Conservation (phyloP, 2,888 invertebrate species). For the Drosophila pegasa region DNA sequence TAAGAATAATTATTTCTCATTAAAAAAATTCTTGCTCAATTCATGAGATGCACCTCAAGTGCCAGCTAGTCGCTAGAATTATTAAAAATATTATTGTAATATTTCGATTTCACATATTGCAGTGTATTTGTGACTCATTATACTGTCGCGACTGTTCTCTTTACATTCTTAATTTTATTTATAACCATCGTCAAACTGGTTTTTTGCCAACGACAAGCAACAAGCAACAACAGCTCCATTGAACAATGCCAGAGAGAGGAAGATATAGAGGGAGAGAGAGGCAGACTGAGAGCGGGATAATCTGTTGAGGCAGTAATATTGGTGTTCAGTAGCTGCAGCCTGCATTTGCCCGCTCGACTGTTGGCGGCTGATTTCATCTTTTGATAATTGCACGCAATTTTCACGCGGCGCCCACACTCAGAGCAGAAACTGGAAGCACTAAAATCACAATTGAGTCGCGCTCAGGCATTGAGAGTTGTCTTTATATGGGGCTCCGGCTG, state of each 20-base stretch:
- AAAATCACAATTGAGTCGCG: slow-evolving; percentile 43
- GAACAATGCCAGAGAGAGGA: slow-evolving; percentile 15
- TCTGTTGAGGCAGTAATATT: background rate
- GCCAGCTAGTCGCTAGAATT: background rate
- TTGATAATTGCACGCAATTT: slow-evolving; percentile 76
- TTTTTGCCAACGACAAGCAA: slow-evolving; percentile 44
- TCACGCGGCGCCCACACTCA: slow-evolving; percentile 68
- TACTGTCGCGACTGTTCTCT: slow-evolving; percentile 4
- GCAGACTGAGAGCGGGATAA: background rate
- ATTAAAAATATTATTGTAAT: background rate
- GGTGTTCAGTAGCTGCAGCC: slow-evolving; percentile 39
- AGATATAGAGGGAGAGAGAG: background rate
- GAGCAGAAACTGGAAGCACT: slow-evolving; percentile 31
- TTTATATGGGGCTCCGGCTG: slow-evolving; percentile 43
- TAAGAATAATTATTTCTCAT: background rate
- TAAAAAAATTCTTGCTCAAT: background rate
- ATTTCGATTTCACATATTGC: background rate
- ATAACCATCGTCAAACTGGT: slow-evolving; percentile 54
- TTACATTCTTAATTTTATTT: slow-evolving; percentile 47
- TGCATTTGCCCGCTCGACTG: slow-evolving; percentile 30
- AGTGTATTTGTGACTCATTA: slow-evolving; percentile 35
- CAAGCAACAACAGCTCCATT: slow-evolving; percentile 18
- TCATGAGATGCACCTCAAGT: background rate
- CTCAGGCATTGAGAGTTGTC: slow-evolving; percentile 44
- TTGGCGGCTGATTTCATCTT: slow-evolving; percentile 72